Conservation (phyloP, 2,113 vertebrate genomes). For the Heterotis niloticus region DNA sequence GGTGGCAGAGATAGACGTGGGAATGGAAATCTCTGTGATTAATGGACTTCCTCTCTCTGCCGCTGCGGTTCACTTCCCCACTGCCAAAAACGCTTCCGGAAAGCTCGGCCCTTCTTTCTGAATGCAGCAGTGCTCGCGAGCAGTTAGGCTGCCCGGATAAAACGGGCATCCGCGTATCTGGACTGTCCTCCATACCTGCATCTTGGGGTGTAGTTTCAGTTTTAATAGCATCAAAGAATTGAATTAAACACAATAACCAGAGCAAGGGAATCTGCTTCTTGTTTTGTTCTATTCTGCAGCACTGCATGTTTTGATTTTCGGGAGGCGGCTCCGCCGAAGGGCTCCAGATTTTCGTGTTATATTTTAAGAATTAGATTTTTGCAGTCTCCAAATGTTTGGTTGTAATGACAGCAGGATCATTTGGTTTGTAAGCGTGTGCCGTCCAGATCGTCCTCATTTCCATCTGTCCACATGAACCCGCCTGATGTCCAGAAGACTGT, state of each 20-base stretch:
- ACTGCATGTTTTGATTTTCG: no score
- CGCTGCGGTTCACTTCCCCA: constrained; percentile 55
- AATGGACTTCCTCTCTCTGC: constrained; percentile 59
- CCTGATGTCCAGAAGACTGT: neutral
- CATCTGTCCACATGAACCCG: neutral
- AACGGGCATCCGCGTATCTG: neutral
- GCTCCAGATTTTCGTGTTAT: neutral
- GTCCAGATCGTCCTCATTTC: constrained; percentile 9
- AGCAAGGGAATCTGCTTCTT: no score
- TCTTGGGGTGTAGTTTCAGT: no score
- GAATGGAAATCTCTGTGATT: constrained; percentile 65
- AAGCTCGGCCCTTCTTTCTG: neutral
- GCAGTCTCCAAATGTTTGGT: neutral
- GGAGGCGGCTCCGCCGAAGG: no score
- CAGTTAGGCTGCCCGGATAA: neutral
- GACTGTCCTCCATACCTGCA: neutral
- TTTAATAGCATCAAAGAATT: neutral
- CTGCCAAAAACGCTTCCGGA: neutral
- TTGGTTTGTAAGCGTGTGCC: neutral
- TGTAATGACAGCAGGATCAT: neutral
- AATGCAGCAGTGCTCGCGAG: neutral
- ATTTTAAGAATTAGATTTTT: neutral
- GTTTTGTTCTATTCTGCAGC: no score
- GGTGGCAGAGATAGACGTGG: constrained; percentile 60
- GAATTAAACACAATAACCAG: neutral